phyloP scores from a whole-genome alignment of 2,113 vertebrate genomes.

The Caloenas nicobarica region DNA sequence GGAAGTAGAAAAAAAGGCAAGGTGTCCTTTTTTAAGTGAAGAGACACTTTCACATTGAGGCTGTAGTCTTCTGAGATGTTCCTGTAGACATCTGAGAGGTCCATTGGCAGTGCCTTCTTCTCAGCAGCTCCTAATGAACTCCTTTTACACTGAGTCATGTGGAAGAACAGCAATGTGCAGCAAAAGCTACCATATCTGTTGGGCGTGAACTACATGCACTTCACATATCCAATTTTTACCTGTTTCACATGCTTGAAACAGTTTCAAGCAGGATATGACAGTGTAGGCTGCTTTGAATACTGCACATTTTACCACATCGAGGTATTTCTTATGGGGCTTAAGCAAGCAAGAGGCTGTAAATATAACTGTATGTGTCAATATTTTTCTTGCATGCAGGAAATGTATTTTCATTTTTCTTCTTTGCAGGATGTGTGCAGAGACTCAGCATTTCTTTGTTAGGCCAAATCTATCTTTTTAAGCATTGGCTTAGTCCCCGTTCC shows the following conservation, averaged over 20 bases:
- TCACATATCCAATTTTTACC: not conserved
- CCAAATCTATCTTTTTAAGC: not conserved
- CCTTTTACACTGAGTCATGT: rapidly evolving
- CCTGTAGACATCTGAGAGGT: not conserved
- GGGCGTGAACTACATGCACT: rapidly evolving
- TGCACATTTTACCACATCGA: not conserved
- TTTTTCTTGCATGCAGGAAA: not conserved
- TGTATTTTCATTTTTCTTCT: not conserved
- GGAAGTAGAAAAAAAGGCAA: not conserved
- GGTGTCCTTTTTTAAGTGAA: not conserved
- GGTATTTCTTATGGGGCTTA: not conserved
- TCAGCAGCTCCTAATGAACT: not conserved
- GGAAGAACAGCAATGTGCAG: not conserved
- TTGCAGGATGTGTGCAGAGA: not conserved
- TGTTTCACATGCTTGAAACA: not conserved
- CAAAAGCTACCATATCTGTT: not conserved
- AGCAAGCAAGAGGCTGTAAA: not conserved
- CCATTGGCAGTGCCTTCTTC: not conserved
- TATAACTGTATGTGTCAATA: not conserved
- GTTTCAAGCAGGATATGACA: not conserved
- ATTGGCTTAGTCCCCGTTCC: not conserved
- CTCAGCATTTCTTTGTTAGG: not conserved
- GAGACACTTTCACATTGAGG: rapidly evolving
- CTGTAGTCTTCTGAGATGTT: not conserved
- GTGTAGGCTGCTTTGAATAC: not conserved